Percentiles rank a stretch among this genome's conserved stretches.
Evolutionary conservation across 2,797 vertebrate genomes (phyloP).

Genomic region (Acridotheres tristis): DNA sequence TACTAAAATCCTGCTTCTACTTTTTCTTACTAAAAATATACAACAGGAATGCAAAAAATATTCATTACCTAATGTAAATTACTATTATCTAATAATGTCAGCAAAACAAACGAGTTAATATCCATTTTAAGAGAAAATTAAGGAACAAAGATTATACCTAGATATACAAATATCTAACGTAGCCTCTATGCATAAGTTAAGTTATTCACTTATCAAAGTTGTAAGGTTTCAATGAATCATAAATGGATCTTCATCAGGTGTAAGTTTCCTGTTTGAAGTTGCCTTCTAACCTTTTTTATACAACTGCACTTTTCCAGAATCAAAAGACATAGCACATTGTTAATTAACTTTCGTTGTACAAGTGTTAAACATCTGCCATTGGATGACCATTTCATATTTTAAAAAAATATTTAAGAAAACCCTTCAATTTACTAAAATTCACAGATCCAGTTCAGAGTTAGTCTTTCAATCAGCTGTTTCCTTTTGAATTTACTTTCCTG

Average conservation of each 20-base stretch:
- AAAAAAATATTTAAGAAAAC: background rate
- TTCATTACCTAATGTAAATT: background rate
- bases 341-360: background rate
- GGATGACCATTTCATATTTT: background rate
- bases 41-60: background rate
- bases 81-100: background rate
- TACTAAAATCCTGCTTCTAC: background rate
- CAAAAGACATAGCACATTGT: background rate
- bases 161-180: background rate
- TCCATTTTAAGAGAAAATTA: background rate
- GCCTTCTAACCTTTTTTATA: background rate
- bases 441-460: background rate
- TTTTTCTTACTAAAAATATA: background rate
- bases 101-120: background rate
- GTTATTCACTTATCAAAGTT: background rate
- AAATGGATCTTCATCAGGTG: background rate
- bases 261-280: background rate
- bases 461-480: background rate
- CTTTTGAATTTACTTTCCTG: background rate
- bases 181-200: background rate
- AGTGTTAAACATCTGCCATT: background rate
- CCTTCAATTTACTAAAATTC: background rate
- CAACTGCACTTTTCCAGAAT: background rate
- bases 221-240: background rate
- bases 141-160: background rate